Evolutionary conservation across 2,888 invertebrate genomes (phyloP), one percentile per base, ranked within the genome.

Genomic region (Drosophila borealis): DNA sequence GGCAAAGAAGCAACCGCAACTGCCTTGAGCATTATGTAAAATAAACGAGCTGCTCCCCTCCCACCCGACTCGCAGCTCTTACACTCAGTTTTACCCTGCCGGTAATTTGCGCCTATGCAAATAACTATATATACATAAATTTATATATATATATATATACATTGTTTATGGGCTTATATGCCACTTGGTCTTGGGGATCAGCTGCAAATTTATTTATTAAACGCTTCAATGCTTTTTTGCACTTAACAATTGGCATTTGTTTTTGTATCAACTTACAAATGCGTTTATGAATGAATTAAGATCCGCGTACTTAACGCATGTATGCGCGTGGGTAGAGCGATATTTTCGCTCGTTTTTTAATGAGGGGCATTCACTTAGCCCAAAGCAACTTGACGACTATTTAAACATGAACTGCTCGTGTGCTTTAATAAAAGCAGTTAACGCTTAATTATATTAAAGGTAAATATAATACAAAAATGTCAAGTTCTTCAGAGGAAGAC

Each of bases 21-120:
- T 68, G 82, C 80, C 85, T 73, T 76, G 76, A 78, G 83, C 82
- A 86, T 83, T 83, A 83, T 83, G 76, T 83, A 83, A 86, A 86
- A 70, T 78, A 83, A 86, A 78, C 72, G 70, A 73, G 69, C 75
- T 60, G 45, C 44, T 48, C 41, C 29, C 54, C 72, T 44, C 57
- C 45, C 39, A n/a, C 41, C 39, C 44, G 17, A 14, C 8, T 1
- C 36, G 19, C 56, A 8, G 46, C 54, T 19, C 46, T 29, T 9
- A 34, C 51, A 42, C 42, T 59, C 9, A 50, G 46, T 11, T 33
- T 57, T 21, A 11, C 33, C 53, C 73, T 55, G 6, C 36, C 42
- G 48, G 71, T 65, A 66, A 71, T 70, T 74, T 77, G 59, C 39
- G 36, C 54, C 64, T 69, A 83, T 86, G 83, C 77, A 81, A 83